Percentiles rank a stretch among this genome's conserved stretches.
These are phyloP conservation scores for Antechinus stuartii DNA, from an alignment of 2,113 vertebrate species.

Conservation along the genomic window DNA sequence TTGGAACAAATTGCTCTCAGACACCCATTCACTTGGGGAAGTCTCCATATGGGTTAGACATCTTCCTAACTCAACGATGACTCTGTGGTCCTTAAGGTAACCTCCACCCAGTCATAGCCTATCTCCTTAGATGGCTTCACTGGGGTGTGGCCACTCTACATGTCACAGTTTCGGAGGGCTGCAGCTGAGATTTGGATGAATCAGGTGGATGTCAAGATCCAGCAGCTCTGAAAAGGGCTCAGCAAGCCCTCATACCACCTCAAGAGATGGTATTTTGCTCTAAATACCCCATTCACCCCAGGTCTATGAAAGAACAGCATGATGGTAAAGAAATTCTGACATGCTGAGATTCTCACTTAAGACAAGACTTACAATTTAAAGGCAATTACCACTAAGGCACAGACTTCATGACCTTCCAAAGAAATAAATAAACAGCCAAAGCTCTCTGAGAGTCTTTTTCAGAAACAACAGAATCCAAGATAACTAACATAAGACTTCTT, in stretches of 20 bases:
- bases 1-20: not conserved
- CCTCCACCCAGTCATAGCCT: not conserved
- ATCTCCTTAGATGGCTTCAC: not conserved
- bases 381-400: slow-evolving; percentile 58
- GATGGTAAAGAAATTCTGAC: not conserved
- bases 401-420: slow-evolving; percentile 39
- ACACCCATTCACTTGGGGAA: not conserved
- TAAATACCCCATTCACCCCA: not conserved
- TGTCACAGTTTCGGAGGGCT: too few species aligned
- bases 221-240: not conserved
- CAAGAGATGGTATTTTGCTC: too few species aligned
- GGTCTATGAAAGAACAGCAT: not conserved
- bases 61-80: too few species aligned
- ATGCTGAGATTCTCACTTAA: not conserved
- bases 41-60: not conserved
- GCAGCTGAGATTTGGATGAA: not conserved
- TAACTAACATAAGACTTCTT: slow-evolving; percentile 66
- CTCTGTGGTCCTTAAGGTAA: not conserved
- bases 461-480: slow-evolving; percentile 66
- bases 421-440: slow-evolving; percentile 52
- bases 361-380: slow-evolving; percentile 45
- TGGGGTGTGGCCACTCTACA: not conserved
- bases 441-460: slow-evolving; percentile 47
- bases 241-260: not conserved
- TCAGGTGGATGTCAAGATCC: not conserved